Evolutionary conservation across 1,140 invertebrate species (phyloP).

Genomic region (Anthonomus grandis): DNA sequence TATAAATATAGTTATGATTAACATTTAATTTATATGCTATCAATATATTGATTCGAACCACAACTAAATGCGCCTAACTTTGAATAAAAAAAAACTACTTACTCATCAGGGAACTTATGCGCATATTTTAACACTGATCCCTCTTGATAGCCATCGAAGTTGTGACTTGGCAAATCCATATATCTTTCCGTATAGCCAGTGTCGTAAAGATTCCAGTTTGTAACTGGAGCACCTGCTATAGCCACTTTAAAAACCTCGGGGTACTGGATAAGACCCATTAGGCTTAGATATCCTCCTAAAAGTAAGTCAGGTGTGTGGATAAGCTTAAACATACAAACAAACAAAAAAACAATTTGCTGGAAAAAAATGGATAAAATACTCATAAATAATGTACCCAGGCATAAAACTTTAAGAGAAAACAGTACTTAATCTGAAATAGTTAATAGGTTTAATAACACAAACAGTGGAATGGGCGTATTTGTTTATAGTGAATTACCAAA

Average conservation of each 20-base stretch:
- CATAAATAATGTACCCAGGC: too few relatives aligned
- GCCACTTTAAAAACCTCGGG: conserved; percentile 84
- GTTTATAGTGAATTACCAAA: too few relatives aligned
- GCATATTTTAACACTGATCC: conserved; percentile 77
- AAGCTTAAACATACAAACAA: too few relatives aligned
- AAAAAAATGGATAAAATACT: neutral
- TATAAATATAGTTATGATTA: too few relatives aligned
- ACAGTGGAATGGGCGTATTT: too few relatives aligned
- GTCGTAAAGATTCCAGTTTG: conserved; percentile 89
- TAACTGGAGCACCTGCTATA: conserved; percentile 95
- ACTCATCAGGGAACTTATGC: conserved; percentile 88
- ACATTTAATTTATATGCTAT: too few relatives aligned
- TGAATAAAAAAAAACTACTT: conserved; percentile 48
- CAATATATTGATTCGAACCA: too few relatives aligned
- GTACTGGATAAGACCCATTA: conserved; percentile 80
- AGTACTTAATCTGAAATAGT: too few relatives aligned
- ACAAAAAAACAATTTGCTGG: neutral
- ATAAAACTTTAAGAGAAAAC: too few relatives aligned
- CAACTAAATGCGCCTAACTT: too few relatives aligned
- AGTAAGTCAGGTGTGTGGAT: neutral
- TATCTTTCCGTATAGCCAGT: conserved; percentile 98
- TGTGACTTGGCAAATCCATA: conserved; percentile 87
- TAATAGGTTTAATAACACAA: too few relatives aligned
- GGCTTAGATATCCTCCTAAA: conserved; percentile 73
- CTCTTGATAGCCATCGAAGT: conserved; percentile 72